Base-by-base conservation (phyloP, 2,797 vertebrate genomes). In the Tarsius wallacei region DNA sequence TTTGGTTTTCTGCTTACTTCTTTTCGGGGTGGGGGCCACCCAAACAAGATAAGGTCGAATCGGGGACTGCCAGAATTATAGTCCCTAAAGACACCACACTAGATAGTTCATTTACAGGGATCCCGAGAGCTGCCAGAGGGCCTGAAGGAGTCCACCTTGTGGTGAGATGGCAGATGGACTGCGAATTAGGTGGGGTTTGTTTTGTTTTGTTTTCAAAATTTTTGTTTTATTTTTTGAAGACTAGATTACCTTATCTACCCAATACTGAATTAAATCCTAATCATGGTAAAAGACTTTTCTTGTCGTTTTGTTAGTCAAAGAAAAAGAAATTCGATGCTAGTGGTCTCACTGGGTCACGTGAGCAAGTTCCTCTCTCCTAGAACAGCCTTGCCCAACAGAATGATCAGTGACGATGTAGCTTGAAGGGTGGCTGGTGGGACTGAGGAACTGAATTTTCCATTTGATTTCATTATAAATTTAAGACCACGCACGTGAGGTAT, bases 221-320 rank as follows among this genome's bases (percentile, higher is more conserved):
- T 87, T 70, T 87, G 53, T 78, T 84, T 87, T 81, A 14, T 90
- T 78, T 83, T 96, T 36, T 95, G 21, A 74, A 94, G n/a, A 93
- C 7, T 73, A 68, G 63, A 82, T 33, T 71, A 53, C 6, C 31
- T 81, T 42, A 76, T 61, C 59, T 71, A 93, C 19, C 15, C 33
- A 94, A 68, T 9, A 82, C 9, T 76, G 14, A 96, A 88, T 71
- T 71, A 51, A 93, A 63, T 28, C 13, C 12, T 83, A 59, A 63
- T 55, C 57, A 47, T 71, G 19, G 36, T 73, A 73, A 95, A 87
- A 93, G 28, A 66, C 36, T 4, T 73, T 22, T 33, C 63, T 66
- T 49, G n/a, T 80, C n/a, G 36, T 71, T 87, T 47, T 83, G 51
- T 81, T 74, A 82, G 63, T 82, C 59, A 86, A 21, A n/a, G 53